Base-by-base conservation (phyloP, 2,888 invertebrate species). In the Agrotis segetum region DNA sequence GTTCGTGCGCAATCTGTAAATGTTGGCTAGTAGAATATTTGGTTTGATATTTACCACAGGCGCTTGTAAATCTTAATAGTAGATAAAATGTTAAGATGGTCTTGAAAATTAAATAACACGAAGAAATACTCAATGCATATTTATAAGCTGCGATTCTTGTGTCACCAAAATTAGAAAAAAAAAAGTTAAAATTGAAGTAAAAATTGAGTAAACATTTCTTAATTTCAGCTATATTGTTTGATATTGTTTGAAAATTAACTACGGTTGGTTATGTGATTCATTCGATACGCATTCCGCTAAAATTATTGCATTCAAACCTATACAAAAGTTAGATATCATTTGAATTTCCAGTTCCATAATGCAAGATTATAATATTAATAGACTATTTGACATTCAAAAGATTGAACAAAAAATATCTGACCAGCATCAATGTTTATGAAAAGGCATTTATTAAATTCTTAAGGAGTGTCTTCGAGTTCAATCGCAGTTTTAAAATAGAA, bases 401-500 rank as follows among this genome's bases (percentile, higher is more conserved):
- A 17, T 50, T 16, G 13, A 11, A 14, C 6, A 69, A 47, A 24
- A 17, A 14, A 40, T 5, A 24, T 24, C 3, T 52, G 1, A 14
- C 9, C 19, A 29, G 7, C 11, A n/a, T 46, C 14, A 17, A 29
- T 29, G n/a, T 17, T 52, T 17, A 24, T 3, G 21, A 71, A 17
- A 44, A 44, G 6, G 34, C 16, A 13, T 19, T 71, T 1, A 46
- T 21, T 21, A 7, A 19, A 52, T 44, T 29, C 29, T 59, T n/a
- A 50, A 47, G 4, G 55, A 4, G 29, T 4, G 9, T n/a, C 6
- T 34, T 68, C 13, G 4, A 65, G 40, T 52, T 52, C 19, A 19
- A 29, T 60, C 53, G 21, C 46, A 64, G 34, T 66, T 64, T 70
- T 24, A 9, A 62, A 58, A 63, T 74, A 67, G 81, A 70, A 80